A percentile compares a stretch with the other conserved stretches of the same genome.
Evolutionary conservation across 2,888 invertebrate species (phyloP).

Genomic region (Molorchus minor): DNA sequence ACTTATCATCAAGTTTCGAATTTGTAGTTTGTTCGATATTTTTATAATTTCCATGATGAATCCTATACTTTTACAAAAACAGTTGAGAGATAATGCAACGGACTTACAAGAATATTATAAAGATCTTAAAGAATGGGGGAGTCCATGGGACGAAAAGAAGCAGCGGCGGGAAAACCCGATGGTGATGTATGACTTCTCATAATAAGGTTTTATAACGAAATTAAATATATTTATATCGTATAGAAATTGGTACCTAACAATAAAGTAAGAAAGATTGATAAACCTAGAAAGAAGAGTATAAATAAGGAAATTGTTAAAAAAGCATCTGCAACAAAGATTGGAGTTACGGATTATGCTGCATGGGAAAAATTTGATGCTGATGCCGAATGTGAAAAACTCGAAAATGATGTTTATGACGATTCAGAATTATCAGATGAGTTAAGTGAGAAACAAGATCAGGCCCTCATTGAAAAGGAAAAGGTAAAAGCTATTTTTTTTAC

Average conservation of each 20-base stretch:
- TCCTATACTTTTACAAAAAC: constrained; percentile 73
- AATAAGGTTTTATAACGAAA: not conserved
- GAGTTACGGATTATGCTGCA: constrained; percentile 70
- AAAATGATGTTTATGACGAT: constrained; percentile 66
- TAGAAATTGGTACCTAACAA: constrained; percentile 20
- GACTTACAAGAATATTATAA: constrained; percentile 75
- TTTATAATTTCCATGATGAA: no score
- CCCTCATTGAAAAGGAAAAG: constrained; percentile 75
- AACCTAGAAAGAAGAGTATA: constrained; percentile 21
- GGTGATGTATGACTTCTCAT: constrained; percentile 22
- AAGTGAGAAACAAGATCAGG: constrained; percentile 70
- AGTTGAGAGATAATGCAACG: constrained; percentile 76
- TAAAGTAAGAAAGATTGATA: constrained; percentile 22
- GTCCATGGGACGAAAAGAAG: constrained; percentile 78
- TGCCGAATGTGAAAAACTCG: constrained; percentile 72
- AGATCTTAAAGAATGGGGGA: constrained; percentile 76
- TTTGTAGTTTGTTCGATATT: no score
- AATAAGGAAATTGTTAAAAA: constrained; percentile 26
- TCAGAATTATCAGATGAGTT: constrained; percentile 64
- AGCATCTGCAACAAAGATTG: constrained; percentile 31
- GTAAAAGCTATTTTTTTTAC: constrained; percentile 57
- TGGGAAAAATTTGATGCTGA: constrained; percentile 86
- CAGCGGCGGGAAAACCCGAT: constrained; percentile 40
- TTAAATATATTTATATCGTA: not conserved
- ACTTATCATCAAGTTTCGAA: no score